Evolutionary conservation across 2,113 vertebrate genomes (phyloP).

Genomic region (Microcebus lehilahytsara): DNA sequence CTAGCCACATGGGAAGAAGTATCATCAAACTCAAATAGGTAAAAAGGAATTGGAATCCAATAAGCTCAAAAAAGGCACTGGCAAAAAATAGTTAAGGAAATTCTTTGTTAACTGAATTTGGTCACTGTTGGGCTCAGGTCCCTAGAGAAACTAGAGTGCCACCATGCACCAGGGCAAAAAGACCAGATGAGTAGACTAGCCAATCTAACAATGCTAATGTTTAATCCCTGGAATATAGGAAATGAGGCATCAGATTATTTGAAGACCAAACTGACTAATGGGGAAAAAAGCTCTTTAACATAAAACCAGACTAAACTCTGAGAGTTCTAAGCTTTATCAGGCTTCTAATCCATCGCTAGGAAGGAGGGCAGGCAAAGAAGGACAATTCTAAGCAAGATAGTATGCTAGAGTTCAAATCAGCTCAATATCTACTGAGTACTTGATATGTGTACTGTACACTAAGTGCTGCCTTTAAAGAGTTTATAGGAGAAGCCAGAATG

Average conservation of each 20-base stretch:
- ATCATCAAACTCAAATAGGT: background rate
- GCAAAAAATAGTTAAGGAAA: background rate
- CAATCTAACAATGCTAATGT: background rate
- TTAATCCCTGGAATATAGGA: background rate
- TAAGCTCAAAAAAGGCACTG: background rate
- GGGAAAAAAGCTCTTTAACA: background rate
- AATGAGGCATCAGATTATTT: slow-evolving; percentile 2
- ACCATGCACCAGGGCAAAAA: background rate
- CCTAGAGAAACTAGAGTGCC: background rate
- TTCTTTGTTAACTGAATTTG: background rate
- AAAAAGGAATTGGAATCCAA: background rate
- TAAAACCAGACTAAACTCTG: background rate
- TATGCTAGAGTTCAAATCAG: background rate
- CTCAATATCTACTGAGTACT: background rate
- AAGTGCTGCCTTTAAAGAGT: background rate
- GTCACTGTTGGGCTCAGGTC: background rate
- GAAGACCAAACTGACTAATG: background rate
- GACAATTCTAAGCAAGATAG: background rate
- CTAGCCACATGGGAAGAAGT: background rate
- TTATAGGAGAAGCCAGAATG: background rate
- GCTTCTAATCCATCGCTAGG: background rate
- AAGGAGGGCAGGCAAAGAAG: background rate
- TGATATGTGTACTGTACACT: background rate
- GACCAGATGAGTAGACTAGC: background rate
- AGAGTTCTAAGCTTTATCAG: background rate